Evolutionary conservation across 2,888 invertebrate species (phyloP).

Genomic region (Parnassius orleans): DNA sequence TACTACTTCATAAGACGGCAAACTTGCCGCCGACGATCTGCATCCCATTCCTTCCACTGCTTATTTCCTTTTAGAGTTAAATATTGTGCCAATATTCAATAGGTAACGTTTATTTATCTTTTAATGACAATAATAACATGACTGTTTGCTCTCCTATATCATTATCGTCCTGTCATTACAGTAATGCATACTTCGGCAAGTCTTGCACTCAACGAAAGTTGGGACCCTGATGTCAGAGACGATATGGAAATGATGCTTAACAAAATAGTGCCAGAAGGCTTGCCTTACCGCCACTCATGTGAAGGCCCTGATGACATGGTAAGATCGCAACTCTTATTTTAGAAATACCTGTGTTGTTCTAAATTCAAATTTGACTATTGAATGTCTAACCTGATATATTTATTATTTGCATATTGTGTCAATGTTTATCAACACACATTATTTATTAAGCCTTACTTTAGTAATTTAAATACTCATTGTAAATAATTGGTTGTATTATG

Average conservation of each 20-base stretch:
- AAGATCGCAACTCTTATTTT: conserved; percentile 48
- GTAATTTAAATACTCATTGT: conserved; percentile 9
- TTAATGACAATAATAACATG: too few relatives aligned
- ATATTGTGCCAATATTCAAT: conserved; percentile 19
- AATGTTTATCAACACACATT: conserved; percentile 21
- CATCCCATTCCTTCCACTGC: conserved; percentile 41
- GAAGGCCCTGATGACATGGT: conserved; percentile 99
- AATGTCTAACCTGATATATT: background rate
- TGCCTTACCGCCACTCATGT: conserved; percentile 97
- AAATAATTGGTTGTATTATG: background rate
- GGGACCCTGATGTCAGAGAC: conserved; percentile 98
- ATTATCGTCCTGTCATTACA: conserved; percentile 62
- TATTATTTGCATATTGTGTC: conserved; percentile 14
- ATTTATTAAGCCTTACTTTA: background rate
- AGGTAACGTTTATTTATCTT: too few relatives aligned
- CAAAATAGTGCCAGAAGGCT: conserved; percentile 98
- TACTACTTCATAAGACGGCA: conserved; percentile 65
- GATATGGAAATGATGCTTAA: conserved; percentile 99
- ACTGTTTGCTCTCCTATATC: too few relatives aligned
- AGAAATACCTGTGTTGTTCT: background rate
- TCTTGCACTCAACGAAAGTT: conserved; percentile 98
- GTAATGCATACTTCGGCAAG: conserved; percentile 99
- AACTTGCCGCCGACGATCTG: conserved; percentile 61
- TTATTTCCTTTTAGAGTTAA: conserved; percentile 32
- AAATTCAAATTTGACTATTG: conserved; percentile 4